phyloP scores from a whole-genome alignment of 2,888 invertebrate genomes.

The Hyposoter didymator region DNA sequence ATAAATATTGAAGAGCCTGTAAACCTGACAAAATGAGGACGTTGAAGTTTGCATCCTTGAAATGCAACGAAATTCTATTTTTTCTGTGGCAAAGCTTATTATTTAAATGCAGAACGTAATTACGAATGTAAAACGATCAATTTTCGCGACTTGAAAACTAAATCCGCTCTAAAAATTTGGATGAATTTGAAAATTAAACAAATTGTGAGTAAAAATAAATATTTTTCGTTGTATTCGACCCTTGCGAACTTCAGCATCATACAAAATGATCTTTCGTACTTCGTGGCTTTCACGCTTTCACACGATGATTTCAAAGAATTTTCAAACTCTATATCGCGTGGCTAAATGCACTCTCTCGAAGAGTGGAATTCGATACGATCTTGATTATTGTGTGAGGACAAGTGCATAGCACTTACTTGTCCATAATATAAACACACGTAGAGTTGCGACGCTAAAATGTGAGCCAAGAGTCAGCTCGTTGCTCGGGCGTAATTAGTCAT shows the following conservation, averaged over 20 bases:
- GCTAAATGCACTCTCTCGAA: background rate
- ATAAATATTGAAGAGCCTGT: background rate
- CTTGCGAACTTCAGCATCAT: too few species aligned
- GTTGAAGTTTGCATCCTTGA: too few species aligned
- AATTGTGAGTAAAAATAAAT: too few species aligned
- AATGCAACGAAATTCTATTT: too few species aligned
- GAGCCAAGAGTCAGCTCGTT: conserved; percentile 35
- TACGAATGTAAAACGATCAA: too few species aligned
- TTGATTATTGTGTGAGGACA: background rate
- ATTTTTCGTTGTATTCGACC: too few species aligned
- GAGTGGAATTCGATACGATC: conserved; percentile 39
- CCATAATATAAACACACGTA: conserved; percentile 16
- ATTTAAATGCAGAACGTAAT: too few species aligned
- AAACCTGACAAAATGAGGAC: background rate
- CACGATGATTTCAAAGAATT: background rate
- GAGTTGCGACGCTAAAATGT: conserved; percentile 42
- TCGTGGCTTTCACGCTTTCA: background rate
- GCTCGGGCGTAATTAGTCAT: conserved; percentile 71
- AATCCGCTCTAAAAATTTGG: too few species aligned
- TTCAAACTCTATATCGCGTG: background rate
- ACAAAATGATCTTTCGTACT: background rate
- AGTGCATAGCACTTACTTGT: conserved; percentile 31
- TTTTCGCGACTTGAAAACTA: too few species aligned
- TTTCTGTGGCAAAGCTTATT: too few species aligned
- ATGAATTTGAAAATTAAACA: too few species aligned